Base-by-base conservation (phyloP, 1,140 invertebrate species). In the Aplysia californica region DNA sequence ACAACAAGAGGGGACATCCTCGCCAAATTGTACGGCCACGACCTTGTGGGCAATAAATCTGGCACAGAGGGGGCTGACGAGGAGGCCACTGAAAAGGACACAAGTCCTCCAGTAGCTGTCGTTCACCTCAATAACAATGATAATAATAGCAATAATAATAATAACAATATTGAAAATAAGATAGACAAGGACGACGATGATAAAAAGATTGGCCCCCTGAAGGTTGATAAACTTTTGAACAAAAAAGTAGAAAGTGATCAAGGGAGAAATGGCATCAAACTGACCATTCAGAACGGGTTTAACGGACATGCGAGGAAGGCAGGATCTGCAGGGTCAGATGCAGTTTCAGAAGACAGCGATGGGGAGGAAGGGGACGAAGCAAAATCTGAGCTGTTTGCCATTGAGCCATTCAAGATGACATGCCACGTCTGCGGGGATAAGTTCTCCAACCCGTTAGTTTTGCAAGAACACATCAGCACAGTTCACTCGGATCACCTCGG, bases 1-100 rank as follows among this genome's bases (percentile, higher is more conserved):
- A 79, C 79, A 33, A 79, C 82, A 1, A 78, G 79, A 31, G 81
- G 81, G 2, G 77, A 85, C 65, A 74, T 80, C 41, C 82, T 84
- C 20, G 79, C 82, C 68, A 81, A 79, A 41, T 76, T 83, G 41
- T 83, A 83, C 39, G 80, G 82, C 10, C 75, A 55, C 20, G 75
- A 81, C n/a, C 71, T 72, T 23, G 35, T 78, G 20, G 39, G 39
- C 39, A 26, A 26, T 18, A 31, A 6, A 18, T 6, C 20, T 61
- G 58, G 58, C 20, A 6, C 6, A 6, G 58, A 26, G 58, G 26
- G 26, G 26, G 26, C 6, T 6, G 58, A 6, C 10, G 58, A 26
- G 58, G 58, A 6, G 15, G 58, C 6, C 29, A 61, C 58, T 31
- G 58, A 61, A 31, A 31, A 10, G 10, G 44, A 10, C 44, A 50